A percentile compares a stretch with the other conserved stretches of the same genome.
Evolutionary conservation across 35 echinoderm and acorn worm species (phyloP).

Genomic region (Ophiothrix spiculata): DNA sequence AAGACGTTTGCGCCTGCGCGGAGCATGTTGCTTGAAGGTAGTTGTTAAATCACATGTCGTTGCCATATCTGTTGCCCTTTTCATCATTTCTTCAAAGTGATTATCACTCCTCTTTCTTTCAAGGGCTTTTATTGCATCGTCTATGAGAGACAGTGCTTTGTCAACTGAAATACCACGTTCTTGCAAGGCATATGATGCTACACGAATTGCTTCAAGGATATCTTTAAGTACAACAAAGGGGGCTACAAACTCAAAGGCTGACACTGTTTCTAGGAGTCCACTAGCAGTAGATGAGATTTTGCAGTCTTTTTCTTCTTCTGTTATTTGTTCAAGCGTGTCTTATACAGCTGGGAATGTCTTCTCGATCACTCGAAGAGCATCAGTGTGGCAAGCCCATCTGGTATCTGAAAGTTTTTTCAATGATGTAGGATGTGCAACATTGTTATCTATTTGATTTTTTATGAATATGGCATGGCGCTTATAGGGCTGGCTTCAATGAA

Average conservation of each 20-base stretch:
- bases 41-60: background rate
- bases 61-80: background rate
- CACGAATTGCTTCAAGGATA: background rate
- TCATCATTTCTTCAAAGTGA: background rate
- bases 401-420: conserved; percentile 7
- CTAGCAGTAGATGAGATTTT: background rate
- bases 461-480: conserved; percentile 22
- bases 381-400: conserved; percentile 27
- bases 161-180: background rate
- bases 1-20: background rate
- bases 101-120: background rate
- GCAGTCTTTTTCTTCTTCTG: conserved; percentile 1
- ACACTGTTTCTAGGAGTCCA: background rate
- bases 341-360: conserved; percentile 8
- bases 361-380: conserved; percentile 7
- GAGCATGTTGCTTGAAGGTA: background rate
- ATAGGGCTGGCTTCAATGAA: conserved; percentile 16
- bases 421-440: background rate
- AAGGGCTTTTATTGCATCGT: background rate
- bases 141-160: background rate
- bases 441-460: background rate
- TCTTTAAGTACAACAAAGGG: background rate
- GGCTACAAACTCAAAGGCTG: background rate
- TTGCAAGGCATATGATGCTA: background rate
- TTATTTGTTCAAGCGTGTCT: conserved; percentile 6